Base-by-base conservation (phyloP, 2,888 invertebrate species). In the Ligdia adustata region DNA sequence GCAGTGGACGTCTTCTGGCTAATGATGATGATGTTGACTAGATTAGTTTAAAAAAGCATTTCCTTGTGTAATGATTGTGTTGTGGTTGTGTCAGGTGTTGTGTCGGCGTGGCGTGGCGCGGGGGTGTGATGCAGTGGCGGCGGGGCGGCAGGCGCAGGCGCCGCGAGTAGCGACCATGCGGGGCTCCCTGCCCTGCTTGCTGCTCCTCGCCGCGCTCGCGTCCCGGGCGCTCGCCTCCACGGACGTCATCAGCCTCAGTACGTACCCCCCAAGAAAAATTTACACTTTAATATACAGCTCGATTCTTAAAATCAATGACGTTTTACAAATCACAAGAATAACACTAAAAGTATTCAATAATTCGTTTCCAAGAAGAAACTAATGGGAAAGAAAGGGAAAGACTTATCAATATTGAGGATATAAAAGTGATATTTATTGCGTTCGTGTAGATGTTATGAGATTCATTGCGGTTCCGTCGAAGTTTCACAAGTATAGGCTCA, bases 131-230 rank as follows among this genome's bases (percentile, higher is more conserved):
- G 89, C 85, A 71, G 74, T 80, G 75, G 73, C 70, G 75, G 81
- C 77, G 82, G 74, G 69, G 82, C 79, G 77, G 82, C 74, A 77
- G 80, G 83, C 81, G 82, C 76, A 76, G 82, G 88, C 87, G 86
- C 81, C 81, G 84, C 82, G 79, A 76, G 77, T 85, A 85, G 81
- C 85, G 83, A 89, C 73, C 82, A 89, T 89, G 89, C 85, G 79
- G 78, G 75, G 75, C 78, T 75, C 72, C 73, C 76, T 77, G 73
- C 73, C 69, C 72, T 79, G 64, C 64, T 69, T 81, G 71, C 76
- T 85, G 47, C 64, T 73, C 66, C 74, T 82, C 51, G 79, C 72
- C 53, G 59, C 69, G 46, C 63, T 76, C 54, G 52, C 69, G 43
- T 57, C 61, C 62, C 57, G 65, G 42, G 71, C 69, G 39, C 57